phyloP scores from a whole-genome alignment of 2,797 vertebrate species.

The Sternarchorhynchus goeldii region DNA sequence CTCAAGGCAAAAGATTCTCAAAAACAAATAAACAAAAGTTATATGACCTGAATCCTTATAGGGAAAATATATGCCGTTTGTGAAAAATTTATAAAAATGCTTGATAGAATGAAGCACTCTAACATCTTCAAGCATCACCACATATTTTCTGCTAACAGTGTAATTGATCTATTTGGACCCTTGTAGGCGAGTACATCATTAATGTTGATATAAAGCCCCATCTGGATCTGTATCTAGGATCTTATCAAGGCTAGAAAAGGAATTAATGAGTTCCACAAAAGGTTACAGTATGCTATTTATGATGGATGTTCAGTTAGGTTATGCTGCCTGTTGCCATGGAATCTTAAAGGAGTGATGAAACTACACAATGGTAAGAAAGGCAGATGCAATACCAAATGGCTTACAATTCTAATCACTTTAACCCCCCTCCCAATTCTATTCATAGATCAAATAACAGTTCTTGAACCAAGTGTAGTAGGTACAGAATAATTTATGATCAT shows the following conservation, averaged over 20 bases:
- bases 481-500: background rate
- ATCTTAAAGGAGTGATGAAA: constrained; percentile 40
- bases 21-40: background rate
- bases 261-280: constrained; percentile 20
- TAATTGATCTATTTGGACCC: background rate
- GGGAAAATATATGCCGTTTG: background rate
- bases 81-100: background rate
- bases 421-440: constrained; percentile 25
- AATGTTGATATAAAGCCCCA: background rate
- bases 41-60: no score
- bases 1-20: background rate
- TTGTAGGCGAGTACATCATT: background rate
- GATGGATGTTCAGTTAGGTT: constrained; percentile 30
- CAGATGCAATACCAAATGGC: constrained; percentile 19
- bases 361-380: constrained; percentile 41
- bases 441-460: constrained; percentile 41
- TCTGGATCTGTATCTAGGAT: constrained; percentile 40
- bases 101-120: no score
- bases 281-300: constrained; percentile 36
- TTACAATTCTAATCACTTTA: background rate
- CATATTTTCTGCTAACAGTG: background rate
- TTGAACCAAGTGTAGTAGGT: constrained; percentile 33
- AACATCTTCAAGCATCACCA: background rate
- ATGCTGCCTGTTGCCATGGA: constrained; percentile 54
- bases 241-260: constrained; percentile 20